phyloP scores from a whole-genome alignment of 1,140 invertebrate genomes.

The Lepidotrigona ventralis region DNA sequence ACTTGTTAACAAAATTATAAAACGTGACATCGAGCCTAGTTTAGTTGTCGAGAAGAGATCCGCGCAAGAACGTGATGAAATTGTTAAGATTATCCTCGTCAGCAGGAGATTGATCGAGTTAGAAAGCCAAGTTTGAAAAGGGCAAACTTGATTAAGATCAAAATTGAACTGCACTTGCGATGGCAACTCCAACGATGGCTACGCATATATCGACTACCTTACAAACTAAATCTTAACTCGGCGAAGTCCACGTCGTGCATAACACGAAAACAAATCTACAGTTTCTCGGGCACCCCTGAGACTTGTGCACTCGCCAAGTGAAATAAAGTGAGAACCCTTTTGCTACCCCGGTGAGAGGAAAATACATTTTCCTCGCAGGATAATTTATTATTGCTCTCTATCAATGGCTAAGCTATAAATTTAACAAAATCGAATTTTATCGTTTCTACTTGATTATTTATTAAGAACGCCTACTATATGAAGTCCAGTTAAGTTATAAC shows the following conservation, averaged over 20 bases:
- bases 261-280: constrained; percentile 36
- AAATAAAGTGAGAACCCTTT: neutral
- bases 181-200: neutral
- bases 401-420: no score
- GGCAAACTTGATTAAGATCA: constrained; percentile 12
- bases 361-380: neutral
- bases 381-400: neutral
- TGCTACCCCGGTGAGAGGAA: neutral
- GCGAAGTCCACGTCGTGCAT: neutral
- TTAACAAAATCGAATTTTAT: neutral
- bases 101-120: neutral
- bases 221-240: constrained; percentile 1
- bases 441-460: neutral
- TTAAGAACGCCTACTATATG: neutral
- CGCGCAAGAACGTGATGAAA: neutral
- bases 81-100: neutral
- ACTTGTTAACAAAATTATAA: neutral
- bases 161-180: neutral
- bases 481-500: no score
- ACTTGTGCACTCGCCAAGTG: neutral
- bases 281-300: constrained; percentile 5
- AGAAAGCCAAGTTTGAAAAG: constrained; percentile 2
- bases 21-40: neutral
- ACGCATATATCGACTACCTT: constrained; percentile 8
- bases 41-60: no score